Base-by-base conservation (phyloP, 2,888 invertebrate species). In the Ophion ventricosus region DNA sequence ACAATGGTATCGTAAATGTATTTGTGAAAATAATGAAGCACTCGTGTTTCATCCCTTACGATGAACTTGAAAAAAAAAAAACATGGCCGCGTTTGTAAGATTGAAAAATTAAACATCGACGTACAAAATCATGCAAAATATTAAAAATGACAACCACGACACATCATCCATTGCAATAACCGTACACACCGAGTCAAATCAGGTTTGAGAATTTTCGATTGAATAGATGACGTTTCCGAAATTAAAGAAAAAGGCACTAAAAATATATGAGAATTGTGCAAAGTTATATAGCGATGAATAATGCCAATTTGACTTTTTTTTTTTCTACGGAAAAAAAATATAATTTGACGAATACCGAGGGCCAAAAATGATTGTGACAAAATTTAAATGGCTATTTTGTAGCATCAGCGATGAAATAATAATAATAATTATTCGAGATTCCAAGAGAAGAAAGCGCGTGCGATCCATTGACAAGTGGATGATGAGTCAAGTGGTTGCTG, bases 401-500 rank as follows among this genome's bases (percentile, higher is more conserved):
- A 23, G 72, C 10, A 57, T 29, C 26, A 23, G 23, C 17, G 1
- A 40, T 4, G 1, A 25, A 57, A 72, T 1, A 7, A 54, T 0
- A 23, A 23, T 1, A 70, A n/a, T 29, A 67, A 67, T 23, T 2
- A 72, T 35, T 20, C 5, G 23, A 35, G 23, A 0, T 35, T 72
- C 23, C 2, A 20, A 59, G 25, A 23, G 5, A 57, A 59, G 56
- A 49, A 49, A 49, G 43, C 17, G 23, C 14, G 40, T 14, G 23
- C 43, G 20, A 25, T 66, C 5, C 14, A 43, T 10, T 23, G 23
- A 5, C 20, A 20, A 67, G 14, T 5, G 25, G 25, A 67, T 43
- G 23, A 43, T 66, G 14, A 23, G 40, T 43, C 35, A 25, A 35
- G 35, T 35, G 63, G 43, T 66, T 66, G 63, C 35, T 64, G 63